A percentile compares a stretch with the other conserved stretches of the same genome.
phyloP scores from a whole-genome alignment of 1,140 invertebrate species.

The Drosophila parabipectinata region DNA sequence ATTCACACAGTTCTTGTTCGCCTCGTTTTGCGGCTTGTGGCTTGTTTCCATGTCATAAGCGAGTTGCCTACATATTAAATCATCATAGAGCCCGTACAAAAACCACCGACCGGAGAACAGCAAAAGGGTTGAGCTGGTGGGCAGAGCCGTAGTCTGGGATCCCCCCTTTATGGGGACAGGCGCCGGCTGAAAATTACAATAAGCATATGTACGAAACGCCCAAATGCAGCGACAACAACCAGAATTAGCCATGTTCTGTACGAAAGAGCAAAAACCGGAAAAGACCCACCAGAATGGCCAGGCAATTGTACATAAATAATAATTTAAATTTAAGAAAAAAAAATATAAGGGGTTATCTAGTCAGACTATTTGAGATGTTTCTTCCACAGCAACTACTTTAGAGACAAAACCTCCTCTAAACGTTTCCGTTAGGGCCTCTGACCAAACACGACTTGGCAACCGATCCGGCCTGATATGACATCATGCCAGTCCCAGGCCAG shows the following conservation, averaged over 20 bases:
- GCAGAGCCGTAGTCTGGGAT: constrained; percentile 5
- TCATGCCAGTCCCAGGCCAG: constrained; percentile 22
- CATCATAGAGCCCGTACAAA: constrained; percentile 32
- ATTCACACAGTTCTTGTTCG: constrained; percentile 63
- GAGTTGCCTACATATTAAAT: constrained; percentile 52
- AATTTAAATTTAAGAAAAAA: not conserved
- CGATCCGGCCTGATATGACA: constrained; percentile 41
- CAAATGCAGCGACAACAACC: constrained; percentile 49
- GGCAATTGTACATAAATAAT: not conserved
- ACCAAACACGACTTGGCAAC: constrained; percentile 23
- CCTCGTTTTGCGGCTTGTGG: constrained; percentile 40
- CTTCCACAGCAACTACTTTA: constrained; percentile 17
- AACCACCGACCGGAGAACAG: constrained; percentile 29
- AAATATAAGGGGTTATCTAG: too few relatives aligned
- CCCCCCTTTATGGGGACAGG: constrained; percentile 22
- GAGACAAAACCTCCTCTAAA: constrained; percentile 13
- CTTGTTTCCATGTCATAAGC: constrained; percentile 45
- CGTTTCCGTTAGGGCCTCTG: constrained; percentile 26
- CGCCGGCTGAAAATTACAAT: constrained; percentile 71
- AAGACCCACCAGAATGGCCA: not conserved
- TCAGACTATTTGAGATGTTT: not conserved
- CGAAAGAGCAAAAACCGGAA: constrained; percentile 3
- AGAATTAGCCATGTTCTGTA: constrained; percentile 47
- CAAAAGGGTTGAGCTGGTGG: constrained; percentile 64
- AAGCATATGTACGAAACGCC: constrained; percentile 65